Conservation (phyloP, 2,797 vertebrate species). For the Chromobotia macracanthus region DNA sequence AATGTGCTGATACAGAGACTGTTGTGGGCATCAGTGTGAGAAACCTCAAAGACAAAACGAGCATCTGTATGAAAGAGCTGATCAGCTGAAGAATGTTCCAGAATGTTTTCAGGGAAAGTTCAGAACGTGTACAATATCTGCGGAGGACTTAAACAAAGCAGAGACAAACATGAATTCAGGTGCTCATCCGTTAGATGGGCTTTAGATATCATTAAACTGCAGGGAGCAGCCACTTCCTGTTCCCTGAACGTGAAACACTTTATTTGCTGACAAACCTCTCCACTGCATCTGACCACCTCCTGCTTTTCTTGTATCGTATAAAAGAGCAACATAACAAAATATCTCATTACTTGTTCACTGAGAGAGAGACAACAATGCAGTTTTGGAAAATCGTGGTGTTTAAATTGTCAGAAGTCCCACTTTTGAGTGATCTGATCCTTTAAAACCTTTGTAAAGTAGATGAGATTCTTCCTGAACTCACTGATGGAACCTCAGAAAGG, state of each 20-base stretch:
- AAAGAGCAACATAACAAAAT: too few species aligned
- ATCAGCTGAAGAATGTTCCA: not conserved
- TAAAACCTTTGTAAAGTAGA: not conserved
- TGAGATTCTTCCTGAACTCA: constrained; percentile 7
- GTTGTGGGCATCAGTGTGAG: not conserved
- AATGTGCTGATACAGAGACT: constrained; percentile 62
- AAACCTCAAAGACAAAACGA: not conserved
- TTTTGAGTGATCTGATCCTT: not conserved
- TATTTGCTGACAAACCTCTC: too few species aligned
- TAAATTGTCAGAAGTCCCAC: not conserved
- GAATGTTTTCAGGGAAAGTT: too few species aligned
- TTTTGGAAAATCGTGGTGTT: not conserved
- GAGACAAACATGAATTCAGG: not conserved
- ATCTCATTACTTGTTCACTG: too few species aligned
- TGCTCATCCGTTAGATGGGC: not conserved
- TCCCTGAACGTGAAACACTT: not conserved
- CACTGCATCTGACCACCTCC: too few species aligned
- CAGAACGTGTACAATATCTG: too few species aligned
- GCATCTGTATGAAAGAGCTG: constrained; percentile 7
- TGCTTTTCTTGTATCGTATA: too few species aligned
- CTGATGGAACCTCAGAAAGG: constrained; percentile 66
- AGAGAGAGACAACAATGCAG: not conserved
- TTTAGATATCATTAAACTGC: not conserved
- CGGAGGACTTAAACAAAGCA: too few species aligned
- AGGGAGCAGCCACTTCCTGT: not conserved